Conservation (phyloP, 2,797 vertebrate genomes). For the Tragopan temminckii region DNA sequence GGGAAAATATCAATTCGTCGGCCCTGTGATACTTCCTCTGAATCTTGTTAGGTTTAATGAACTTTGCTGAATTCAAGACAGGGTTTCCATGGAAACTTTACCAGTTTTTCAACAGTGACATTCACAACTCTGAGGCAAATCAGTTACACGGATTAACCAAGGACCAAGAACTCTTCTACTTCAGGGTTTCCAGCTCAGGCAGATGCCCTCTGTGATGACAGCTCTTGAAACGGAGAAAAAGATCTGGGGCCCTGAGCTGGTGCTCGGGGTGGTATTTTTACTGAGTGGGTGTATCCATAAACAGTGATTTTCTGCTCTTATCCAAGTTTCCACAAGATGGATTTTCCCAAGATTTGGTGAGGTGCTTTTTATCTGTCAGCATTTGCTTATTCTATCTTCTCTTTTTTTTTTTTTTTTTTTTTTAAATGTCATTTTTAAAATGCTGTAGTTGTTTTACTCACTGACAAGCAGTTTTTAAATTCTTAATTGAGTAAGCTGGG, state of each 20-base stretch:
- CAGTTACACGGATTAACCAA: background rate
- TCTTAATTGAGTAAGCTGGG: background rate
- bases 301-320: background rate
- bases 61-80: slow-evolving; percentile 43
- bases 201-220: background rate
- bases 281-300: background rate
- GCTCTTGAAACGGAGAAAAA: background rate
- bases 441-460: background rate
- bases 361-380: background rate
- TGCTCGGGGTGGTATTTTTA: background rate
- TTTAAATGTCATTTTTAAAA: background rate
- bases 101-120: background rate
- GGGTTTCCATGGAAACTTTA: slow-evolving; percentile 54
- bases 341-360: background rate
- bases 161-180: background rate
- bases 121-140: background rate
- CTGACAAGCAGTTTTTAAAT: background rate
- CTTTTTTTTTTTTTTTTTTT: background rate
- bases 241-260: fast-evolving
- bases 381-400: background rate
- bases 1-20: background rate
- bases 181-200: background rate
- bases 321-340: background rate
- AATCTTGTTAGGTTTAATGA: slow-evolving; percentile 52
- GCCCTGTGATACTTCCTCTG: background rate